Evolutionary conservation across 1,140 invertebrate species (phyloP), one percentile per base, ranked within the genome.

Genomic region (Amyelois transitella): DNA sequence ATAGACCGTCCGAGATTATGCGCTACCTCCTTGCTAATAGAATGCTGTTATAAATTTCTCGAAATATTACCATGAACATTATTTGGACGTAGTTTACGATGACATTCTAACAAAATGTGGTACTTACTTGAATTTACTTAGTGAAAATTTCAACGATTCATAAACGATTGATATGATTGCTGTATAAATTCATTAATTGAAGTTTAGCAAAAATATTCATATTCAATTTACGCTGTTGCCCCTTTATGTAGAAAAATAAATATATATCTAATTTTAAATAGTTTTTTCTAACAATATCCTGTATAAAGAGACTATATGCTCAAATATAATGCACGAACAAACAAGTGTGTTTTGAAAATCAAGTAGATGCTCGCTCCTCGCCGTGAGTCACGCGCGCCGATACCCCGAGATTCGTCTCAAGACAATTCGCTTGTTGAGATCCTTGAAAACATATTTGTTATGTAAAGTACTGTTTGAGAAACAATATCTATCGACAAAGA

Each of bases 1-100:
- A 47, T 21, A 47, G 44, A 47, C 1, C 44, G 12, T 19, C n/a
- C 44, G 19, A 47, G 44, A 47, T 47, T 47, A 47, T 20, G 44
- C 17, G 19, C 19, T 47, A 47, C 18, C 44, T 21, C 19, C 44
- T 18, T 21, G n/a, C n/a, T n/a, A n/a, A 18, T 47, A 21, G 18
- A 8, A 8, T 21, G 10, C 44, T 19, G 18, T 47, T 20, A 21
- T 21, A 47, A 47, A 47, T 3, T 47, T 47, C 12, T 38, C 32
- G 12, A 38, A 38, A 38, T 38, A 14, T 38, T 38, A 10, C 25
- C n/a, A 38, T 12, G n/a, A 14, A 38, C 32, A 38, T 38, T 38
- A 14, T 38, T 2, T 38, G 28, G 28, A 32, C 28, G 28, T n/a
- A n/a, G n/a, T n/a, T n/a, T n/a, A n/a, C n/a, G n/a, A n/a, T n/a